Percentiles rank a stretch among this genome's conserved stretches.
These are phyloP conservation scores for Dynastes hyllus DNA, from an alignment of 2,888 invertebrate species.

Conservation along the genomic window DNA sequence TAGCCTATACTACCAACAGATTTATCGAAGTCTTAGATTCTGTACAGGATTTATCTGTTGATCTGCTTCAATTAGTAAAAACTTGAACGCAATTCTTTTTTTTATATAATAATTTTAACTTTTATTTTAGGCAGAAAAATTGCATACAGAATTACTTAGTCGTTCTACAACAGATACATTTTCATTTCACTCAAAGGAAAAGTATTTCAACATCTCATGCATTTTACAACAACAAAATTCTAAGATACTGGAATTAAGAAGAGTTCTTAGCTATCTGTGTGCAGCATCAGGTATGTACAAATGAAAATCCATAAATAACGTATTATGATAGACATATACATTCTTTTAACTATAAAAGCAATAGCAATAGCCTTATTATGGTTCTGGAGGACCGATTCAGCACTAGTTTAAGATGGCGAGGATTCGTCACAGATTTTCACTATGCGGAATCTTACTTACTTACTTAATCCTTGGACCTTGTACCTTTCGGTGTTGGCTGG, in stretches of 20 bases:
- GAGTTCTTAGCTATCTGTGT: slow-evolving; percentile 69
- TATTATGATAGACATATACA: too few relatives aligned
- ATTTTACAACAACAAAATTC: slow-evolving; percentile 56
- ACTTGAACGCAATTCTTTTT: slow-evolving; percentile 37
- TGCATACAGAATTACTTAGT: slow-evolving; percentile 61
- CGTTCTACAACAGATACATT: slow-evolving; percentile 21
- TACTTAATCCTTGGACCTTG: too few relatives aligned
- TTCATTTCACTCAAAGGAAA: slow-evolving; percentile 38
- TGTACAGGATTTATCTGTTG: slow-evolving; percentile 69
- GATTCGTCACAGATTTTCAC: too few relatives aligned
- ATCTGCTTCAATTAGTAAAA: slow-evolving; percentile 68
- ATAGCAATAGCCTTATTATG: too few relatives aligned
- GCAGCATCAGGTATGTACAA: slow-evolving; percentile 66
- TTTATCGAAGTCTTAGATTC: slow-evolving; percentile 65
- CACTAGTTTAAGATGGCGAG: too few relatives aligned
- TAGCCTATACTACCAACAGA: slow-evolving; percentile 58
- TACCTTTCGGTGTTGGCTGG: too few relatives aligned
- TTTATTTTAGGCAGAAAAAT: slow-evolving; percentile 62
- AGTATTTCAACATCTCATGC: slow-evolving; percentile 38
- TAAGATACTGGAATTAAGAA: slow-evolving; percentile 70
- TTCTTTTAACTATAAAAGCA: too few relatives aligned
- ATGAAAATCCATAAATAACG: neutral
- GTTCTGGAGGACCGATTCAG: too few relatives aligned
- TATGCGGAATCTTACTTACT: too few relatives aligned
- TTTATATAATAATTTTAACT: slow-evolving; percentile 5